Percentiles rank a stretch among this genome's conserved stretches.
These are phyloP conservation scores for Eulemur albifrons DNA, from an alignment of 2,797 vertebrate genomes.

Conservation along the genomic window DNA sequence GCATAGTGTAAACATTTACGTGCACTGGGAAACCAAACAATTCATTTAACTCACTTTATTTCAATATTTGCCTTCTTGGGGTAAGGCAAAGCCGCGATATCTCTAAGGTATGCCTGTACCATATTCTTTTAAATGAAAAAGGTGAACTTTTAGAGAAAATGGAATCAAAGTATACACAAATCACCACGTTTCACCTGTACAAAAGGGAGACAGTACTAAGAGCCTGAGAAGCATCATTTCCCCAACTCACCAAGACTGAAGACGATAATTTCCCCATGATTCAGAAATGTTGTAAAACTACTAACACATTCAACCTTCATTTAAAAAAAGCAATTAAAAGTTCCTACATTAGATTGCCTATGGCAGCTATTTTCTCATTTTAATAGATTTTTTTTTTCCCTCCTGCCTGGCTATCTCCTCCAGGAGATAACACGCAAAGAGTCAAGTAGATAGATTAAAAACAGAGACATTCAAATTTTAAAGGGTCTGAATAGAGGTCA, in stretches of 20 bases:
- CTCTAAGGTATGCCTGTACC: not conserved
- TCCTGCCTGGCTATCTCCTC: conserved; percentile 48
- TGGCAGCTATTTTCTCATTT: conserved; percentile 55
- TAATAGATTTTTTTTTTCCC: conserved; percentile 60
- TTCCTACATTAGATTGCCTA: conserved; percentile 50
- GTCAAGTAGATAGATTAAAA: not conserved
- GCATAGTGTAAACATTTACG: not conserved
- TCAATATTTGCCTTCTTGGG: not conserved
- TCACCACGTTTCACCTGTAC: not conserved
- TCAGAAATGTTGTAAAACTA: conserved; percentile 19
- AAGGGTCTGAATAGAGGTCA: conserved; percentile 6
- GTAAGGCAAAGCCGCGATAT: not conserved
- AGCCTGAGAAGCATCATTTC: not conserved
- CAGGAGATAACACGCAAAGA: conserved; percentile 51
- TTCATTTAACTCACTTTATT: not conserved
- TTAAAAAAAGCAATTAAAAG: not conserved
- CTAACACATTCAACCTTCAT: not conserved
- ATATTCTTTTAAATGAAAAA: not conserved
- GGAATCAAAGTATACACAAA: not conserved
- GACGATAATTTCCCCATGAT: not conserved
- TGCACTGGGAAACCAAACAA: not conserved
- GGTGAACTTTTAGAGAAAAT: conserved; percentile 23
- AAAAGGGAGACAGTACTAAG: not conserved
- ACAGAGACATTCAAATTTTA: conserved; percentile 12
- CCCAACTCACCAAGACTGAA: not conserved